Conservation (phyloP, 2,888 invertebrate species). For the Tenthredo scrophulariae region DNA sequence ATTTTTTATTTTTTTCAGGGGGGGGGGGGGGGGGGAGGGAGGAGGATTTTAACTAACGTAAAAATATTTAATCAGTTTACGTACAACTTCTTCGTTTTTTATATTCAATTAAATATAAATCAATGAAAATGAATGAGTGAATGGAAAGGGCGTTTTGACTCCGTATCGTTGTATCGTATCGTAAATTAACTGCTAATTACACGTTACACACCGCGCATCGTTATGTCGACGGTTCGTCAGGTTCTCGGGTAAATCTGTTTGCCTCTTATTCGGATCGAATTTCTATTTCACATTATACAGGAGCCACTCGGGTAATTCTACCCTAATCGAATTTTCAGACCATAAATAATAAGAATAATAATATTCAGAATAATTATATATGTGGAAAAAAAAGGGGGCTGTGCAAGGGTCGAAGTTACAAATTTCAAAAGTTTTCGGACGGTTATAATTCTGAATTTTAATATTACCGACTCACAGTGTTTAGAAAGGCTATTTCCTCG, state of each 20-base stretch:
- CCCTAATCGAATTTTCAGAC: slow-evolving; percentile 36
- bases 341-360: neutral
- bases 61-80: too few relatives aligned
- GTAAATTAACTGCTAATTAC: slow-evolving; percentile 10
- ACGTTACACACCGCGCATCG: neutral
- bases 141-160: neutral
- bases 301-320: slow-evolving; percentile 26
- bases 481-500: too few relatives aligned
- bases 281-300: slow-evolving; percentile 33
- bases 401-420: too few relatives aligned
- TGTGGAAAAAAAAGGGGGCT: too few relatives aligned
- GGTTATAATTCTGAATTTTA: too few relatives aligned
- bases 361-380: neutral
- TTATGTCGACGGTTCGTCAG: neutral
- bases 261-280: slow-evolving; percentile 22
- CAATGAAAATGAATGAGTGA: neutral
- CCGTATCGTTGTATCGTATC: neutral
- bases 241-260: slow-evolving; percentile 30
- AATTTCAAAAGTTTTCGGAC: too few relatives aligned
- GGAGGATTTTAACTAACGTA: too few relatives aligned
- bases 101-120: too few relatives aligned
- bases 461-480: too few relatives aligned
- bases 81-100: neutral
- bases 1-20: neutral
- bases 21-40: too few relatives aligned